These are phyloP conservation scores for Toxonevra muliebris DNA, from an alignment of 2,888 invertebrate genomes.

Conservation along the genomic window DNA sequence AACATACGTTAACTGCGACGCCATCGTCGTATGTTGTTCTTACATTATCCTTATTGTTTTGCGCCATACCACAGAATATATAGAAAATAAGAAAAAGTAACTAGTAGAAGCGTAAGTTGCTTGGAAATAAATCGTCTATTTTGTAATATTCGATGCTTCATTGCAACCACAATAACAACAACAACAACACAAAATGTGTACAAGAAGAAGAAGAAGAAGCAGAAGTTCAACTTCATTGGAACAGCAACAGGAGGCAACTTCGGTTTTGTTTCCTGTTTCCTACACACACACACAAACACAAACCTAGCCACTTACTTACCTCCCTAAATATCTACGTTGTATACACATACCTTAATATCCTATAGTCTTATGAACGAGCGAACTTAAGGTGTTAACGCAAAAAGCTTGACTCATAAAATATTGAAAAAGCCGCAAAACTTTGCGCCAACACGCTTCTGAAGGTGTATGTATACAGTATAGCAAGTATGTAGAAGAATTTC, in stretches of 20 bases:
- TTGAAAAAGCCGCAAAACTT: conserved; percentile 60
- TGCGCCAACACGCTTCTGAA: conserved; percentile 4
- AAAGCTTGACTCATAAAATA: conserved; percentile 60
- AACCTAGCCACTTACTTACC: conserved; percentile 25
- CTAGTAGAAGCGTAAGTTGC: conserved; percentile 30
- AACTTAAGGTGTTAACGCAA: conserved; percentile 56
- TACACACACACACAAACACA: background rate
- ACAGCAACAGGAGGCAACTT: conserved; percentile 6
- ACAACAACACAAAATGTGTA: conserved; percentile 29
- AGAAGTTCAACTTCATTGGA: conserved; percentile 34
- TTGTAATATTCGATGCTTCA: conserved; percentile 40
- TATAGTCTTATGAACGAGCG: conserved; percentile 20
- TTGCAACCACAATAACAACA: conserved; percentile 36
- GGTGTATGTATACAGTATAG: too few relatives aligned
- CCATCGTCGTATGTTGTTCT: background rate
- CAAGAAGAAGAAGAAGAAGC: conserved; percentile 27
- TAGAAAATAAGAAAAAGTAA: too few relatives aligned
- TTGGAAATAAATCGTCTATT: conserved; percentile 46
- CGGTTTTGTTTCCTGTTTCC: too few relatives aligned
- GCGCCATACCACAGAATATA: background rate
- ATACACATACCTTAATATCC: background rate
- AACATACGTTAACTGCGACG: conserved; percentile 20
- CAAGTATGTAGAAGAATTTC: too few relatives aligned
- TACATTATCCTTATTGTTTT: conserved; percentile 12
- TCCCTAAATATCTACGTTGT: conserved; percentile 1